Evolutionary conservation across 2,888 invertebrate species (phyloP).

Genomic region (Philaethria dido): DNA sequence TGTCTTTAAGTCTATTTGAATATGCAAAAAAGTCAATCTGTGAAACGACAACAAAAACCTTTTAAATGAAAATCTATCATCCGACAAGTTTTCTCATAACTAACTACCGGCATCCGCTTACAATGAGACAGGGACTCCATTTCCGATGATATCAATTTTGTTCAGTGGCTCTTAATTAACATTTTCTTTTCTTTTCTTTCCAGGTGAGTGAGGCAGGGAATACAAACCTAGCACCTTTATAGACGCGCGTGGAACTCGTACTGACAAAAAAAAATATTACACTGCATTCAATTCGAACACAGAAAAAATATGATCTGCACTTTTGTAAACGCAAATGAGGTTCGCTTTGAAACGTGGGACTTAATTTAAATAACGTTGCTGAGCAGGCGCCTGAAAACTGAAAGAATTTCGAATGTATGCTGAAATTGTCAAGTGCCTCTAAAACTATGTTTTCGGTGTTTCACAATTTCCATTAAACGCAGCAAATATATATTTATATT

Average conservation of each 20-base stretch:
- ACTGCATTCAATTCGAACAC: constrained; percentile 77
- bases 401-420: constrained; percentile 47
- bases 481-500: neutral
- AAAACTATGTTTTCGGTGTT: constrained; percentile 40
- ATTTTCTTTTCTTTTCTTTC: constrained; percentile 82
- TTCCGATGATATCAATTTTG: constrained; percentile 78
- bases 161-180: constrained; percentile 82
- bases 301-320: constrained; percentile 79
- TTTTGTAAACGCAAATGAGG: constrained; percentile 80
- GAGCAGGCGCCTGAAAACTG: constrained; percentile 54
- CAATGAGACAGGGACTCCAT: constrained; percentile 71
- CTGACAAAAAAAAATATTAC: constrained; percentile 79
- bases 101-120: constrained; percentile 69
- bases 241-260: constrained; percentile 55
- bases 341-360: constrained; percentile 72
- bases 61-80: constrained; percentile 44
- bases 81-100: constrained; percentile 48
- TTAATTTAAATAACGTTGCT: constrained; percentile 71
- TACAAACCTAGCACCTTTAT: constrained; percentile 74
- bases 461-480: constrained; percentile 12
- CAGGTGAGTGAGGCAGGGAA: constrained; percentile 80
- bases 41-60: constrained; percentile 36
- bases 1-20: neutral
- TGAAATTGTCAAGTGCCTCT: constrained; percentile 44
- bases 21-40: constrained; percentile 38